phyloP scores from a whole-genome alignment of 1,140 invertebrate species.

The Drosophila rufa region DNA sequence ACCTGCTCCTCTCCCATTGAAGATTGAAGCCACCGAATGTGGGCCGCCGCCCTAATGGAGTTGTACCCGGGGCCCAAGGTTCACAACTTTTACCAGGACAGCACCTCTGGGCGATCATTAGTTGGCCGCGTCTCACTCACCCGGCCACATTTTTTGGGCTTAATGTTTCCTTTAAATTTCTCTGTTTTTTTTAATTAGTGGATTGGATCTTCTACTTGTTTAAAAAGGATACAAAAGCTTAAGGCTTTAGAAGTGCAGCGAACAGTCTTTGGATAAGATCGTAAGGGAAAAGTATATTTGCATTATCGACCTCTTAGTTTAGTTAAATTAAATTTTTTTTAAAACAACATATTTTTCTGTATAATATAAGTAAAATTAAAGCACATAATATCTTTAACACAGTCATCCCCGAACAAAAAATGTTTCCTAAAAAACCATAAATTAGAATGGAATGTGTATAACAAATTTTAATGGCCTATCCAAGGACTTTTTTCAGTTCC shows the following conservation, averaged over 20 bases:
- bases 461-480: too few relatives aligned
- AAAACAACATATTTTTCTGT: too few relatives aligned
- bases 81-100: slow-evolving; percentile 43
- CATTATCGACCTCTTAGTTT: neutral
- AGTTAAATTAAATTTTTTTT: too few relatives aligned
- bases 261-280: neutral
- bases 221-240: slow-evolving; percentile 1
- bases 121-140: slow-evolving; percentile 7
- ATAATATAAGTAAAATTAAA: too few relatives aligned
- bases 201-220: neutral
- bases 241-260: neutral
- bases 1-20: slow-evolving; percentile 37
- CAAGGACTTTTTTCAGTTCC: too few relatives aligned
- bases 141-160: slow-evolving; percentile 23
- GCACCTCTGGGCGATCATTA: slow-evolving; percentile 59
- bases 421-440: too few relatives aligned
- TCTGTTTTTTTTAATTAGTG: slow-evolving; percentile 37
- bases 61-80: slow-evolving; percentile 57
- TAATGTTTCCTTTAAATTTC: slow-evolving; percentile 71
- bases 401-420: too few relatives aligned
- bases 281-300: too few relatives aligned
- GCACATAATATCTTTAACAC: too few relatives aligned
- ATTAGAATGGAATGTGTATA: too few relatives aligned
- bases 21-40: slow-evolving; percentile 53
- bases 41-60: slow-evolving; percentile 77